Evolutionary conservation across 2,888 invertebrate genomes (phyloP), one percentile per base, ranked within the genome.

Genomic region (Drepana falcataria): DNA sequence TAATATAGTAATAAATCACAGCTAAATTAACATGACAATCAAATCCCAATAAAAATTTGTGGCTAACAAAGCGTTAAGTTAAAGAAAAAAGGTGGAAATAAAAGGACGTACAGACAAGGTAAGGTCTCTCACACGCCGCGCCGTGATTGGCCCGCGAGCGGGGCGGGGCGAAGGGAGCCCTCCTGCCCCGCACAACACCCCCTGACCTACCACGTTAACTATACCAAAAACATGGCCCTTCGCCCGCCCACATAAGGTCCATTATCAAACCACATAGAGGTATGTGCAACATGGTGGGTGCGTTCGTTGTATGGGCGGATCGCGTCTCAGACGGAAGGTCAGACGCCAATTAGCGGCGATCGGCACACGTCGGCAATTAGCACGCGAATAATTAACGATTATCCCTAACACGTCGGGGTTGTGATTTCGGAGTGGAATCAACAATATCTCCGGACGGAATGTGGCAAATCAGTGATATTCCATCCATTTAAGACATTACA

Each of bases 251-350:
- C 0, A 37, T 81, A 86, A 71, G 73, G 85, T 81, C 60, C 53
- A 67, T 54, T 69, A 75, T 86, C n/a, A 57, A 53, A 53, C 67
- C 67, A 41, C 48, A 52, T 56, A 64, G 53, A 57, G 69, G 73
- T 74, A 73, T 62, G 56, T 60, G 59, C 67, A 72, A 67, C 60
- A 68, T 87, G 79, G 86, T 65, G 68, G 68, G 62, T 69, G 73
- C 75, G 80, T 86, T 86, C 86, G 86, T 82, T 77, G 77, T 85
- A 90, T 90, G 89, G 90, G 90, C 90, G 90, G 87, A 88, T 81
- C 88, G 80, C 75, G 77, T 68, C 77, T 82, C 75, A 44, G 44
- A 44, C 9, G 73, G 77, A 79, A 78, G 78, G 78, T 81, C 74
- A 81, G 85, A 87, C 83, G 83, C 85, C 90, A 90, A 90, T 90